Evolutionary conservation across 1,140 invertebrate species (phyloP).

Genomic region (Musca domestica): DNA sequence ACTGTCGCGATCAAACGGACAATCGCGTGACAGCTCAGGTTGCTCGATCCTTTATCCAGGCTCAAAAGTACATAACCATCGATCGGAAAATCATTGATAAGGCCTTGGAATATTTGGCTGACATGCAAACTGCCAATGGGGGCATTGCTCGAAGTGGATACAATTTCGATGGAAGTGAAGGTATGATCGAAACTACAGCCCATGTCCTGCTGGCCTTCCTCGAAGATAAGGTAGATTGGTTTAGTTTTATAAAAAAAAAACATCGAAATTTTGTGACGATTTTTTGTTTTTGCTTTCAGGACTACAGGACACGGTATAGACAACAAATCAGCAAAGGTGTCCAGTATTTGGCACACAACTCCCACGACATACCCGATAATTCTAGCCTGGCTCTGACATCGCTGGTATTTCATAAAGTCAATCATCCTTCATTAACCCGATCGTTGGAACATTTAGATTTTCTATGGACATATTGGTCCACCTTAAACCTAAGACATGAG

Average conservation of each 20-base stretch:
- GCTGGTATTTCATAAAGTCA: slow-evolving; percentile 71
- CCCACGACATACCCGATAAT: slow-evolving; percentile 65
- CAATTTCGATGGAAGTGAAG: slow-evolving; percentile 65
- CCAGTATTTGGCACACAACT: slow-evolving; percentile 59
- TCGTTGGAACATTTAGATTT: slow-evolving; percentile 8
- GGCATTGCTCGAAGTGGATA: slow-evolving; percentile 74
- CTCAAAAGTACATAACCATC: slow-evolving; percentile 72
- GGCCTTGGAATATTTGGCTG: slow-evolving; percentile 75
- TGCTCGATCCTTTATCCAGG: slow-evolving; percentile 78
- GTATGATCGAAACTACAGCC: slow-evolving; percentile 64
- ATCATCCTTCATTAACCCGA: slow-evolving; percentile 54
- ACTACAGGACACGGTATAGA: slow-evolving; percentile 24
- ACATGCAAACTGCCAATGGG: slow-evolving; percentile 73
- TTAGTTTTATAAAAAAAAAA: too few relatives aligned
- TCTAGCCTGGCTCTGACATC: slow-evolving; percentile 73
- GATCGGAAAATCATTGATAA: slow-evolving; percentile 68
- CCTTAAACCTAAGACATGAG: slow-evolving; percentile 57
- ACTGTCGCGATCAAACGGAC: too few relatives aligned
- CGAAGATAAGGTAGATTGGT: slow-evolving; percentile 59
- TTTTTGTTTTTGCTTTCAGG: slow-evolving; percentile 29
- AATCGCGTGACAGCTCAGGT: slow-evolving; percentile 87
- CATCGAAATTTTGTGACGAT: too few relatives aligned
- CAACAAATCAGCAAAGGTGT: slow-evolving; percentile 45
- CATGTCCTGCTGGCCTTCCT: slow-evolving; percentile 74
- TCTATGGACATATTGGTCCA: not conserved